phyloP scores from a whole-genome alignment of 2,797 vertebrate genomes.

The Antrozous pallidus region DNA sequence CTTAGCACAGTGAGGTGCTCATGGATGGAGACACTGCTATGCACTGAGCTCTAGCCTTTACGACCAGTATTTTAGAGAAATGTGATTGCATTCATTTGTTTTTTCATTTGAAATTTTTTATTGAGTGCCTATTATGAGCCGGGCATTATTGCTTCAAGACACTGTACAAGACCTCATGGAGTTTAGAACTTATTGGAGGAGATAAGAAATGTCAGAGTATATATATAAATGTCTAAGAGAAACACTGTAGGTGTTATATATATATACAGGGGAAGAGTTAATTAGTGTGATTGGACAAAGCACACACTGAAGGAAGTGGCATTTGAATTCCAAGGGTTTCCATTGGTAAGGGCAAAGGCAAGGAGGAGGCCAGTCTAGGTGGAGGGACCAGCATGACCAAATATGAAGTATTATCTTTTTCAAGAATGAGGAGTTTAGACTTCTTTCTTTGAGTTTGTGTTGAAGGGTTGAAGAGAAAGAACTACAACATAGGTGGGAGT shows the following conservation, averaged over 20 bases:
- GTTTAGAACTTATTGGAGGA: conserved; percentile 40
- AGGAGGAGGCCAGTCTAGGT: not conserved
- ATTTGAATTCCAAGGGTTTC: not conserved
- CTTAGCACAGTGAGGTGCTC: not conserved
- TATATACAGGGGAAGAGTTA: conserved; percentile 43
- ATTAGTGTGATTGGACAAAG: conserved; percentile 36
- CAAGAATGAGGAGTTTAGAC: not conserved
- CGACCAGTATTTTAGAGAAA: not conserved
- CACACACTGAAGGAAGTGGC: not conserved
- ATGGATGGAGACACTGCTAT: not conserved
- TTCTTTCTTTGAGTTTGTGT: not conserved
- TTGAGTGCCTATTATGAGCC: not conserved
- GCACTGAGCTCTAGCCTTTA: not conserved
- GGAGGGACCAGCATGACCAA: not conserved
- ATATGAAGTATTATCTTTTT: not conserved
- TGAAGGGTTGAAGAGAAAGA: not conserved
- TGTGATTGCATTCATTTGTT: not conserved
- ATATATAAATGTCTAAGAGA: conserved; percentile 28
- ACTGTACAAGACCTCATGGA: not conserved
- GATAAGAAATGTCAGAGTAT: conserved; percentile 26
- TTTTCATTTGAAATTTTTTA: conserved; percentile 25
- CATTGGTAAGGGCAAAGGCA: not conserved
- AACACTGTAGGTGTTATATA: conserved; percentile 26
- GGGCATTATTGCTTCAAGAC: conserved; percentile 11
- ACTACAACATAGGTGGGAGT: not conserved